These are phyloP conservation scores for Enteromius mattozi DNA, from an alignment of 2,797 vertebrate genomes.

Conservation along the genomic window DNA sequence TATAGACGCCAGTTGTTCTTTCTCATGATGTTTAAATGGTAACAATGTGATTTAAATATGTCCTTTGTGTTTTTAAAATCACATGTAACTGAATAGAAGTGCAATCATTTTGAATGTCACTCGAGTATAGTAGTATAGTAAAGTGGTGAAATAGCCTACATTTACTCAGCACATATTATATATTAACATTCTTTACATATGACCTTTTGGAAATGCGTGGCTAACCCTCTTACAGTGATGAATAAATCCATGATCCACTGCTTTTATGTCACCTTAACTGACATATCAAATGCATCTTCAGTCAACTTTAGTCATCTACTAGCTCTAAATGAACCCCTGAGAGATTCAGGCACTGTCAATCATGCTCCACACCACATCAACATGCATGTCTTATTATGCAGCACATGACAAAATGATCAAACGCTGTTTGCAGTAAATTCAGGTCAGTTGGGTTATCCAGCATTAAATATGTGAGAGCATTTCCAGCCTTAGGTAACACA, in stretches of 20 bases:
- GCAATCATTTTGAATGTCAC: neutral
- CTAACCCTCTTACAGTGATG: constrained; percentile 14
- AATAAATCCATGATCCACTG: constrained; percentile 44
- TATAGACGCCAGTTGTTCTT: neutral
- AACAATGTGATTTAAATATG: neutral
- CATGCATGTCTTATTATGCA: neutral
- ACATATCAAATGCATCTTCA: constrained; percentile 23
- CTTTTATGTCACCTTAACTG: constrained; percentile 45
- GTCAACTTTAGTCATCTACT: neutral
- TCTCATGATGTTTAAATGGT: neutral
- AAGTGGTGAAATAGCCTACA: neutral
- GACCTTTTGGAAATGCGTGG: constrained; percentile 46
- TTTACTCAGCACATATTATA: constrained; percentile 9
- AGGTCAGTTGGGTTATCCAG: neutral
- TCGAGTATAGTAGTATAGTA: neutral
- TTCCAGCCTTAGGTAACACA: constrained; percentile 16
- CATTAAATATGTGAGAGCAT: constrained; percentile 12
- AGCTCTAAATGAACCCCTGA: constrained; percentile 18
- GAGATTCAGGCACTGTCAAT: constrained; percentile 34
- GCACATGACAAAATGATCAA: constrained; percentile 15
- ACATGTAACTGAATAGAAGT: neutral
- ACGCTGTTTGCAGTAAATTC: neutral
- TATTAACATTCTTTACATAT: constrained; percentile 36
- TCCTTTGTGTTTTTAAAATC: neutral
- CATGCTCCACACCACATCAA: neutral